These are phyloP conservation scores for Danio tinwini DNA, from an alignment of 2,797 vertebrate genomes.

Conservation along the genomic window DNA sequence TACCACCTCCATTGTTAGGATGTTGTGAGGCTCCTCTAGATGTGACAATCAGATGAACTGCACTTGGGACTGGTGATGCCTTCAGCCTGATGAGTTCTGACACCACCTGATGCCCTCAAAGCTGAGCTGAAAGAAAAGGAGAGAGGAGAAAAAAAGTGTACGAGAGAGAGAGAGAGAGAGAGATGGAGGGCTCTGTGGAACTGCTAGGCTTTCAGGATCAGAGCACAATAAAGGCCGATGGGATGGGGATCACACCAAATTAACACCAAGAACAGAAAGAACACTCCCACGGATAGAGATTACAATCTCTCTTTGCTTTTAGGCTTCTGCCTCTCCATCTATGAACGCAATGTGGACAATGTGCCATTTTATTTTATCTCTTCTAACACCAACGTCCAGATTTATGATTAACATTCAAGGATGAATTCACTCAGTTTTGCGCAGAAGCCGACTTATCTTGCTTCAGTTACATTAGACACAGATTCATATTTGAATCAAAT, in stretches of 20 bases:
- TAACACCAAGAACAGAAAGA: conserved; percentile 22
- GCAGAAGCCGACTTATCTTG: not conserved
- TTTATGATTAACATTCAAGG: conserved; percentile 11
- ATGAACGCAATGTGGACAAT: not conserved
- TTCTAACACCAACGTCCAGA: not conserved
- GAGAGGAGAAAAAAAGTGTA: not conserved
- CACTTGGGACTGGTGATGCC: conserved; percentile 35
- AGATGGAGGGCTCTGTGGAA: not conserved
- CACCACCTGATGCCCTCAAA: conserved; percentile 54
- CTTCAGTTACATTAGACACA: not conserved
- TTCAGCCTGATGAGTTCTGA: conserved; percentile 46
- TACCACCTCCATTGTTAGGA: conserved; percentile 32
- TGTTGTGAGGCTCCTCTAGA: conserved; percentile 23
- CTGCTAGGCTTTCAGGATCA: conserved; percentile 30
- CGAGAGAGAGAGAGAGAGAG: not conserved
- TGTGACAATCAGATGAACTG: conserved; percentile 40
- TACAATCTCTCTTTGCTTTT: conserved; percentile 5
- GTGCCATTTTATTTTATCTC: conserved; percentile 11
- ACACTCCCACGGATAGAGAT: conserved; percentile 4
- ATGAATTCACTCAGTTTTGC: conserved; percentile 1
- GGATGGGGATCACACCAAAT: conserved; percentile 29
- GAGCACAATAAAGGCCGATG: conserved; percentile 21
- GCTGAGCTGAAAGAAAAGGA: conserved; percentile 10
- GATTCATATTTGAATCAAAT: not conserved
- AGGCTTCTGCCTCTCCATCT: not conserved